Percentiles rank a stretch among this genome's conserved stretches.
phyloP scores from a whole-genome alignment of 2,797 vertebrate species.

The Parambassis ranga region DNA sequence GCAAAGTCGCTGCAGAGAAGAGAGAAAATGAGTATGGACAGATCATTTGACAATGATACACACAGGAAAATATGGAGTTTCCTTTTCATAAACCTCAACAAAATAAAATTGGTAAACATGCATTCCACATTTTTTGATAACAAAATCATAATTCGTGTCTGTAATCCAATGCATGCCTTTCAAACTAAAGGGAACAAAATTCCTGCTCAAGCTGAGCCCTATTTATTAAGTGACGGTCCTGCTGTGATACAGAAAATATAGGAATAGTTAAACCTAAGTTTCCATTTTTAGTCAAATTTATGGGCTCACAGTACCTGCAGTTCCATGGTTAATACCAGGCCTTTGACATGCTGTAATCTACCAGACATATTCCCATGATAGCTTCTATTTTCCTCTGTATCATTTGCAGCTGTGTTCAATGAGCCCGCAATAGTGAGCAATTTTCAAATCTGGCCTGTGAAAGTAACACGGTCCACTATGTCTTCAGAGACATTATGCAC shows the following conservation, averaged over 20 bases:
- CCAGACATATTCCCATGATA: slow-evolving; percentile 17
- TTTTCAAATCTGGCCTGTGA: slow-evolving; percentile 31
- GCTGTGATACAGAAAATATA: slow-evolving; percentile 9
- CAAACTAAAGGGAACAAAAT: too few relatives aligned
- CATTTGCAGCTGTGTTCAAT: slow-evolving; percentile 24
- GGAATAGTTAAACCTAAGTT: slow-evolving; percentile 13
- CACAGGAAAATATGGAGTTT: neutral
- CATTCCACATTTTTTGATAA: neutral
- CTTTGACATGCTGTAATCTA: slow-evolving; percentile 43
- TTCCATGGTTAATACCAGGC: slow-evolving; percentile 29
- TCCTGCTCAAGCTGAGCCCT: too few relatives aligned
- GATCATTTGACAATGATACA: slow-evolving; percentile 3
- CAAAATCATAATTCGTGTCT: neutral
- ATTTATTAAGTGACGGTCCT: too few relatives aligned
- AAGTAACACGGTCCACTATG: slow-evolving; percentile 30
- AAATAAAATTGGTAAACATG: neutral
- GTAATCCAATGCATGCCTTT: neutral
- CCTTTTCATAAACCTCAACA: neutral
- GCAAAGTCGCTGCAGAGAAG: slow-evolving; percentile 1
- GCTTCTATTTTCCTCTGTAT: slow-evolving; percentile 28
- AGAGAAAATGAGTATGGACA: neutral
- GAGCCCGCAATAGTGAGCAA: slow-evolving; percentile 23
- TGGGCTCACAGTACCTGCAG: slow-evolving; percentile 19
- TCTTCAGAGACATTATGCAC: neutral
- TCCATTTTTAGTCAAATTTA: slow-evolving; percentile 21